A percentile compares a stretch with the other conserved stretches of the same genome.
Evolutionary conservation across 2,113 vertebrate genomes (phyloP).

Genomic region (Pardalotus punctatus): DNA sequence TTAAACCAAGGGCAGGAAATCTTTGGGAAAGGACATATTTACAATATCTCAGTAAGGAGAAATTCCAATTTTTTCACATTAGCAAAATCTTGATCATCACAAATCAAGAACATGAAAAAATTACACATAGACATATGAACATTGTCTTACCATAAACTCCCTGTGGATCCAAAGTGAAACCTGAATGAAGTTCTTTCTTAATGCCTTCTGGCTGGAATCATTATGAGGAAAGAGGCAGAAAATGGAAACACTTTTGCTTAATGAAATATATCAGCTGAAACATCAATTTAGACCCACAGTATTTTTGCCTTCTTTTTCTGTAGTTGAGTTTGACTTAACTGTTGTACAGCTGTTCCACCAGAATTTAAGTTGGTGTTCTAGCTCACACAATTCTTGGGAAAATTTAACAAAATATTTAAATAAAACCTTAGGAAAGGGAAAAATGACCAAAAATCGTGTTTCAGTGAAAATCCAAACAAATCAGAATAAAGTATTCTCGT

Average conservation of each 20-base stretch:
- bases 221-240: not conserved
- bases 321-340: not conserved
- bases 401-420: not conserved
- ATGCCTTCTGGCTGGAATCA: constrained; percentile 89
- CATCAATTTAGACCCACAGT: not conserved
- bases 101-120: not conserved
- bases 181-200: constrained; percentile 73
- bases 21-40: not conserved
- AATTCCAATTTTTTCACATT: not conserved
- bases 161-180: constrained; percentile 84
- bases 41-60: not conserved
- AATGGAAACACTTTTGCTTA: not conserved
- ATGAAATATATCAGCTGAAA: not conserved
- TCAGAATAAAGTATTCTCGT: not conserved
- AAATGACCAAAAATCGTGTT: not conserved
- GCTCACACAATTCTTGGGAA: not conserved
- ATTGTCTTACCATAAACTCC: constrained; percentile 83
- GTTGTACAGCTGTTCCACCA: not conserved
- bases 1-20: not conserved
- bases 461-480: not conserved
- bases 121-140: not conserved
- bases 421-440: not conserved
- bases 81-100: not conserved
- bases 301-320: not conserved
- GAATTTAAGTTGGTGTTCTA: not conserved